Evolutionary conservation across 2,888 invertebrate species (phyloP).

Genomic region (Caenorhabditis sp.): DNA sequence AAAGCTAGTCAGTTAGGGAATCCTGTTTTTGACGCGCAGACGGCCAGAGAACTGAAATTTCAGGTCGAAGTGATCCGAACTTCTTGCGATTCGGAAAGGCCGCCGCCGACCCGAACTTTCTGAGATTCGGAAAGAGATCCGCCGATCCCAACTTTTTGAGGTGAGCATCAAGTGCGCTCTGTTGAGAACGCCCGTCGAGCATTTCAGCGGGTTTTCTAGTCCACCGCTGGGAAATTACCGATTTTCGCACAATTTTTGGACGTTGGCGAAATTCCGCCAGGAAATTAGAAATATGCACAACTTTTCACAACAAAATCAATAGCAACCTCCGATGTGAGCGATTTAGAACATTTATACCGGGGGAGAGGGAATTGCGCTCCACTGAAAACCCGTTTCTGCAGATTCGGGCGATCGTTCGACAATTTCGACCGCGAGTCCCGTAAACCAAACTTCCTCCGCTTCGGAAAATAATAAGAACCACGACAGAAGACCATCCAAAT

Average conservation of each 20-base stretch:
- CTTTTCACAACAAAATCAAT: no score
- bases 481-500: slow-evolving; percentile 7
- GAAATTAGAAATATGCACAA: no score
- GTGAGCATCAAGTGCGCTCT: slow-evolving; percentile 20
- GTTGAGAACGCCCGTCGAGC: background rate
- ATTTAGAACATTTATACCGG: no score
- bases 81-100: slow-evolving; percentile 75
- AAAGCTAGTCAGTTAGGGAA: slow-evolving; percentile 51
- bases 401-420: slow-evolving; percentile 68
- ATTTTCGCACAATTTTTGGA: no score
- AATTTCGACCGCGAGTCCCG: slow-evolving; percentile 71
- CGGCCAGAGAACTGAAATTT: no score
- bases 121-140: slow-evolving; percentile 75
- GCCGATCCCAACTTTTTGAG: slow-evolving; percentile 75
- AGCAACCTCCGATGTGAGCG: no score
- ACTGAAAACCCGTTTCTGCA: slow-evolving; percentile 29
- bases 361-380: slow-evolving; percentile 5
- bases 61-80: slow-evolving; percentile 72
- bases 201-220: background rate
- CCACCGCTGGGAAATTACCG: no score
- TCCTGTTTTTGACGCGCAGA: no score
- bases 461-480: slow-evolving; percentile 66
- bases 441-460: slow-evolving; percentile 76
- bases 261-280: no score
- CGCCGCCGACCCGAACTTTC: slow-evolving; percentile 76